These are phyloP conservation scores for Hypomecis atomaria DNA, from an alignment of 2,888 invertebrate species.

Conservation along the genomic window DNA sequence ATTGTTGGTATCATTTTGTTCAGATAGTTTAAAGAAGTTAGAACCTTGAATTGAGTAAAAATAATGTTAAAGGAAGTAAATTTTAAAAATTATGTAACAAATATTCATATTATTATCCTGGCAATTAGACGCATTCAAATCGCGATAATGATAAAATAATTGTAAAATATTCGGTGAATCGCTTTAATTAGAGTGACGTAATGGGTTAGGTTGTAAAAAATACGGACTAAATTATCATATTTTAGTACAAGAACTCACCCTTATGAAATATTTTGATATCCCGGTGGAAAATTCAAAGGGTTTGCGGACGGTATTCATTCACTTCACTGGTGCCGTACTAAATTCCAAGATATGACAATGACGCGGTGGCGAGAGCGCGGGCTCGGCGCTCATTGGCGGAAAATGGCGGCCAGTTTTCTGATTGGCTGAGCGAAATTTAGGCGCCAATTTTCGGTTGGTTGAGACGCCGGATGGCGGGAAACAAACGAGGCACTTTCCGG, in stretches of 20 bases:
- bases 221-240: slow-evolving; percentile 26
- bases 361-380: slow-evolving; percentile 83
- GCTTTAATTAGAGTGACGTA: slow-evolving; percentile 44
- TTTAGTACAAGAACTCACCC: slow-evolving; percentile 61
- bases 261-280: slow-evolving; percentile 62
- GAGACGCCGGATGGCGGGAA: slow-evolving; percentile 81
- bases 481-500: slow-evolving; percentile 76
- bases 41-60: slow-evolving; percentile 6
- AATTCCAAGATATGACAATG: slow-evolving; percentile 83
- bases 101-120: slow-evolving; percentile 37
- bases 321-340: slow-evolving; percentile 81
- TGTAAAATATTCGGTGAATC: slow-evolving; percentile 51
- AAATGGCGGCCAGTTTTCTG: slow-evolving; percentile 77
- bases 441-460: slow-evolving; percentile 84
- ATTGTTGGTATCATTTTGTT: slow-evolving; percentile 57
- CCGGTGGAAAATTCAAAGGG: slow-evolving; percentile 77
- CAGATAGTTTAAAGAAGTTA: slow-evolving; percentile 26
- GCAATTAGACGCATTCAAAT: slow-evolving; percentile 40
- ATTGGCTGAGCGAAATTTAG: slow-evolving; percentile 74
- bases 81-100: slow-evolving; percentile 32
- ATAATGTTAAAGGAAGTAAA: slow-evolving; percentile 12
- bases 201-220: slow-evolving; percentile 45
- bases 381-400: slow-evolving; percentile 74
- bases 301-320: slow-evolving; percentile 83
- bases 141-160: slow-evolving; percentile 57